Conservation (phyloP, 2,797 vertebrate genomes). For the Molossus molossus region DNA sequence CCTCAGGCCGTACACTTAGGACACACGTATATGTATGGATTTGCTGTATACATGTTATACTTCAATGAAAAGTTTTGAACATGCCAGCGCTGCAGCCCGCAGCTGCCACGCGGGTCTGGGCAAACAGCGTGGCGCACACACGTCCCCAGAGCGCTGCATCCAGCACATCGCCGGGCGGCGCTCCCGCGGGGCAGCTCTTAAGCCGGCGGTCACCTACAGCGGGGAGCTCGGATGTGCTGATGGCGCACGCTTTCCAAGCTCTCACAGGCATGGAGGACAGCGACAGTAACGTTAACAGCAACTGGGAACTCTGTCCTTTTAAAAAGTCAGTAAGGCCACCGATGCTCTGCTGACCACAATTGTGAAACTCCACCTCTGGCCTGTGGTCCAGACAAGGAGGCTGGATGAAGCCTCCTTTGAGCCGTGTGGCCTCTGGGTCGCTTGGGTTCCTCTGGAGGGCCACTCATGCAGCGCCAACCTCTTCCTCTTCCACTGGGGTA, state of each 20-base stretch:
- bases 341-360: neutral
- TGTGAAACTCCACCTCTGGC: neutral
- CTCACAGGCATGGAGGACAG: neutral
- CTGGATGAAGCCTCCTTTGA: neutral
- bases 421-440: neutral
- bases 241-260: neutral
- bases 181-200: too few species aligned
- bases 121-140: too few species aligned
- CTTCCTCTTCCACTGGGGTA: neutral
- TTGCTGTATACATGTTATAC: neutral
- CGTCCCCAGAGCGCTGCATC: too few species aligned
- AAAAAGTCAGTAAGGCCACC: accelerated
- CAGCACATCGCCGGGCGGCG: too few species aligned
- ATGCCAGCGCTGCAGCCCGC: neutral
- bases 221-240: neutral
- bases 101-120: too few species aligned
- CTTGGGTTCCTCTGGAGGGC: neutral
- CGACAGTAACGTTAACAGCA: neutral
- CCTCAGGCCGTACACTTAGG: too few species aligned
- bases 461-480: neutral
- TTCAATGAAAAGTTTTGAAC: neutral
- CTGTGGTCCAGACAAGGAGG: neutral
- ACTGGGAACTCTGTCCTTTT: neutral
- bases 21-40: accelerated
- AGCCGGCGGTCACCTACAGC: neutral